phyloP scores from a whole-genome alignment of 2,113 vertebrate species.

The Elephas maximus region DNA sequence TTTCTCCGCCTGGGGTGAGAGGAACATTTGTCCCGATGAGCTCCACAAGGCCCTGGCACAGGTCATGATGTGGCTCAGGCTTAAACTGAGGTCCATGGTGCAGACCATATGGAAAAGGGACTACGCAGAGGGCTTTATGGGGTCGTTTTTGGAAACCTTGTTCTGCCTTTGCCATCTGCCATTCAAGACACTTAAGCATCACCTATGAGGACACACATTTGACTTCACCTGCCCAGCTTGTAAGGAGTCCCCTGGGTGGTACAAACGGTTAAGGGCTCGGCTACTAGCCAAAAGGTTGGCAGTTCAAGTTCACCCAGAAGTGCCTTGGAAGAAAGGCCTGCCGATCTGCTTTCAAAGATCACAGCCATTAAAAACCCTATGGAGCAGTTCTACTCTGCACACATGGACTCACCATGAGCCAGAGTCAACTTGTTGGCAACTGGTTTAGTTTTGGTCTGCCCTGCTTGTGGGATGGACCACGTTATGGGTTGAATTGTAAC shows the following conservation, averaged over 20 bases:
- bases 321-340: background rate
- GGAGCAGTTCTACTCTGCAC: background rate
- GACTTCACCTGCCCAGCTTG: background rate
- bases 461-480: background rate
- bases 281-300: background rate
- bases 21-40: background rate
- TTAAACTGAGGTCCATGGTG: rapidly evolving
- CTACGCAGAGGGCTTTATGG: no score
- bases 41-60: background rate
- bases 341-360: background rate
- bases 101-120: background rate
- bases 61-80: rapidly evolving
- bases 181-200: background rate
- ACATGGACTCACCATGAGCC: background rate
- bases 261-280: background rate
- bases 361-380: background rate
- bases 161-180: background rate
- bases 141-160: background rate
- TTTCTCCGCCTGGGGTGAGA: rapidly evolving
- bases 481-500: background rate
- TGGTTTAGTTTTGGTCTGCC: background rate
- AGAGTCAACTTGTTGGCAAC: background rate
- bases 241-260: background rate
- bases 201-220: rapidly evolving
- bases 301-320: background rate